Base-by-base conservation (phyloP, 1,140 invertebrate species). In the Lasioglossum baleicum region DNA sequence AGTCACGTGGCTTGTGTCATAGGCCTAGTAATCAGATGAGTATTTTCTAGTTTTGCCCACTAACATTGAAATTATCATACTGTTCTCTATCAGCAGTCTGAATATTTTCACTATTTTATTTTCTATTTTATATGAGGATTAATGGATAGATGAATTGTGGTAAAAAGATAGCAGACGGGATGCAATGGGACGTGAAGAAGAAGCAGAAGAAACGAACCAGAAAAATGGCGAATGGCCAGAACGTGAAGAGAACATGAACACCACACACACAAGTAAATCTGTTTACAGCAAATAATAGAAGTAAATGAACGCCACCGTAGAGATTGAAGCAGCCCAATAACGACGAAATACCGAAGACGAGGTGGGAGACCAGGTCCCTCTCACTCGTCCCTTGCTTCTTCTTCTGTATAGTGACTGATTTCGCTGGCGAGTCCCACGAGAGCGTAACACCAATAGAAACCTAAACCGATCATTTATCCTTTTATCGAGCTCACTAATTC, bases 261-360 rank as follows among this genome's bases (percentile, higher is more conserved):
- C 74, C 70, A 82, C 51, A n/a, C n/a, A n/a, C n/a, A n/a, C n/a
- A n/a, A n/a, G 66, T 70, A 90, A 92, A 92, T 92, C 89, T 89
- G 90, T 91, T 93, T 92, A 93, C 56, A 76, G 51, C 68, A 84
- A 85, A 92, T 93, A 92, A 93, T 91, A 89, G 90, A 87, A 87
- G 88, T 88, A 92, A 93, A 93, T 91, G 90, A 92, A 90, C 87
- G 85, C 71, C 76, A 89, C 81, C 89, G 83, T 82, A 71, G 53
- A 61, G 84, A 89, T 80, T 87, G 88, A 91, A 90, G 81, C 81
- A 78, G 81, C 75, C 87, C 90, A 90, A 91, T 91, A 91, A 89
- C 86, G 87, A 82, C 80, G 77, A 84, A 85, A 83, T 85, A 75
- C 79, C 71, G 77, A 74, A 84, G 82, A 88, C 83, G 81, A 73